Base-by-base conservation (phyloP, 2,888 invertebrate species). In the Fragum sueziense region DNA sequence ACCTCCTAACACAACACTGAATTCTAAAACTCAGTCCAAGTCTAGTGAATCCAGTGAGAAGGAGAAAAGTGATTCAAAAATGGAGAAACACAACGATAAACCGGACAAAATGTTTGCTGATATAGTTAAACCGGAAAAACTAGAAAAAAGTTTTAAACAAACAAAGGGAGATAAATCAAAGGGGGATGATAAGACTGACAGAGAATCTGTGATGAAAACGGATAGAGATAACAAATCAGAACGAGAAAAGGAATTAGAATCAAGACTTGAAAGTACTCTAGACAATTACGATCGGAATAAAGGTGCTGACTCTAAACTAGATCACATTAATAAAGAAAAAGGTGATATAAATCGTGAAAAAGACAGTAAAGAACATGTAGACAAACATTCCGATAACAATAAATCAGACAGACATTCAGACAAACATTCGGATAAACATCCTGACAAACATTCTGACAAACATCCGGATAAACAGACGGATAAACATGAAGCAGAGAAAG, bases 321-420 rank as follows among this genome's bases (percentile, higher is more conserved):
- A 83, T 34, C 57, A 78, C 31, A 47, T 52, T 9, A 76, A 65
- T 62, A 65, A 65, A 65, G 80, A 81, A 34, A 84, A 81, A 62
- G 76, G 79, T 47, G 84, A 84, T 73, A 61, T 54, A 29, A 79
- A 74, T 70, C 52, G 62, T 62, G 80, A 80, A 25, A 76, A 67
- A 57, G 83, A 83, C 33, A 83, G 76, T 31, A 72, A 67, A 62
- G 83, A 83, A 37, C 76, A 76, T 62, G 70, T 70, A 9, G 80
- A 80, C 25, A 76, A 22, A 34, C 25, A 37, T 67, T 33, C 33
- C 2, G 27, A 22, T 11, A 22, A 14, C 25, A 31, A 61, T 17
- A 31, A 61, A 29, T 7, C 7, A 7, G 31, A 9, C 17, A 61
- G 31, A 61, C 47, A 47, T 14, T 47, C 47, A 9, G 47, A 47